Evolutionary conservation across 2,888 invertebrate species (phyloP), one percentile per base, ranked within the genome.

Genomic region (Amphimallon solstitiale): DNA sequence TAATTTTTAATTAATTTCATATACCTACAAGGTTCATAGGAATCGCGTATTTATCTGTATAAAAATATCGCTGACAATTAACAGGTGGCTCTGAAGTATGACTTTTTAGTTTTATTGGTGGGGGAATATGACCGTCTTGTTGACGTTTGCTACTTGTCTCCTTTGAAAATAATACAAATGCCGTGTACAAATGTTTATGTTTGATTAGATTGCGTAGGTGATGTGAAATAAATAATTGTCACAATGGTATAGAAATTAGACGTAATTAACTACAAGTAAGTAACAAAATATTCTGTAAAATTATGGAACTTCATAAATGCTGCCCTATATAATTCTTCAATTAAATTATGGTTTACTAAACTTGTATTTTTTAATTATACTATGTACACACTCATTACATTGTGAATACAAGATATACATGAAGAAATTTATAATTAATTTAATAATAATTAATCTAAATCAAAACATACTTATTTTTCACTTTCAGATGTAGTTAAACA

Each of bases 71-170:
- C 38, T 38, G 29, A 34, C 9, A 34, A 9, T 35, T 48, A 56
- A 64, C 56, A 66, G 66, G 52, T 62, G 66, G 52, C 66, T 45
- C 65, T 61, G 37, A 38, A 23, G 43, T 45, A 21, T 49, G 15
- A 43, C 12, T 15, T 49, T 45, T 43, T 52, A 34, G 51, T 40
- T 19, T 54, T 40, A n/a, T 34, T 17, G 29, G 54, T 34, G 45
- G 48, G 62, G 61, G 48, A 14, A 37, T 37, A 62, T 56, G 54
- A 49, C 48, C 38, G 12, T 46, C 45, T 49, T 63, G 63, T 67
- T 67, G 66, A 67, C 66, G 66, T 67, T 67, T 63, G 56, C 34
- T 38, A 40, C 17, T 67, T 56, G 23, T 48, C 49, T 21, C 14
- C 63, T 56, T 63, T 14, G 38, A 66, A 66, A 29, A 29, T 2